A percentile compares a stretch with the other conserved stretches of the same genome.
Evolutionary conservation across 2,797 vertebrate genomes (phyloP).

Genomic region (Aplochiton taeniatus): DNA sequence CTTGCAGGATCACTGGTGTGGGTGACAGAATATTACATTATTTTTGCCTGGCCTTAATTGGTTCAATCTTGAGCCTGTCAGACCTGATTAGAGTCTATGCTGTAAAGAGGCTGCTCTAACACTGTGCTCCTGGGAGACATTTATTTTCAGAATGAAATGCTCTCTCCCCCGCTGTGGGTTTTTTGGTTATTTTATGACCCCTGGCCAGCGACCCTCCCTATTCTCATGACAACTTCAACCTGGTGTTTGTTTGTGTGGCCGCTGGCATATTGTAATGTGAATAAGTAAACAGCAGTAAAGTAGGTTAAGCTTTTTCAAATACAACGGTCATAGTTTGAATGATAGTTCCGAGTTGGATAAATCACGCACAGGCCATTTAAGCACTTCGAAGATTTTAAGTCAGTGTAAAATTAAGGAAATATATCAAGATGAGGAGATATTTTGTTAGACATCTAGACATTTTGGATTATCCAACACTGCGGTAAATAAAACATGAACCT

Average conservation of each 20-base stretch:
- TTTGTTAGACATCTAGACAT: slow-evolving; percentile 44
- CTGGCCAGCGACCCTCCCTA: slow-evolving; percentile 34
- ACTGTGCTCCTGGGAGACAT: slow-evolving; percentile 38
- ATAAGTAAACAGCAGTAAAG: slow-evolving; percentile 43
- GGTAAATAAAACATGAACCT: slow-evolving; percentile 59
- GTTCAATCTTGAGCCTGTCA: slow-evolving; percentile 78
- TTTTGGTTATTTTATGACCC: slow-evolving; percentile 45
- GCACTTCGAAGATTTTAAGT: slow-evolving; percentile 27
- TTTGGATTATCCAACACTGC: slow-evolving; percentile 47
- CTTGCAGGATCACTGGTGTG: slow-evolving; percentile 67
- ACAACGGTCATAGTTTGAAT: slow-evolving; percentile 64
- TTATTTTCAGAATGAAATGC: slow-evolving; percentile 65
- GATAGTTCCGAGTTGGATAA: slow-evolving; percentile 44
- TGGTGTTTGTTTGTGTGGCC: slow-evolving; percentile 23
- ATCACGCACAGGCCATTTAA: slow-evolving; percentile 31
- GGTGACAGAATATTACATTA: slow-evolving; percentile 74
- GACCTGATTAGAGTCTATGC: slow-evolving; percentile 69
- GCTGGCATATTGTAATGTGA: slow-evolving; percentile 40
- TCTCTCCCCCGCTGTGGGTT: slow-evolving; percentile 36
- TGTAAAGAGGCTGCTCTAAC: slow-evolving; percentile 51
- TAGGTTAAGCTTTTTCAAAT: slow-evolving; percentile 45
- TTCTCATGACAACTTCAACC: slow-evolving; percentile 16
- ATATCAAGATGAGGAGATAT: no score
- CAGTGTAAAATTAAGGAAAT: slow-evolving; percentile 21
- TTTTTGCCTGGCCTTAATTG: slow-evolving; percentile 75